Percentiles rank a stretch among this genome's conserved stretches.
These are phyloP conservation scores for Thelaira solivaga DNA, from an alignment of 2,888 invertebrate species.

Conservation along the genomic window DNA sequence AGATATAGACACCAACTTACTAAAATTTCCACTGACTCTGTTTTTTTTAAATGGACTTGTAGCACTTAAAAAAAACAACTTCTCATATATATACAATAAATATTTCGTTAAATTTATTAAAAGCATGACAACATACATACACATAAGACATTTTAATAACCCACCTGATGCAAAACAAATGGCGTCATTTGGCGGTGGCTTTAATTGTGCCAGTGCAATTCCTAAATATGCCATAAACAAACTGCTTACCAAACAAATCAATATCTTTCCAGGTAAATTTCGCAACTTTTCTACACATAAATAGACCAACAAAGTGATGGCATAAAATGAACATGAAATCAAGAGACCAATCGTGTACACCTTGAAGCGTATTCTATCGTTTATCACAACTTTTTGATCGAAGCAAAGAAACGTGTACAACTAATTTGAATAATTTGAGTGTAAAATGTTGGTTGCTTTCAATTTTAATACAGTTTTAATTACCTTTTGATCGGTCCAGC, in stretches of 20 bases:
- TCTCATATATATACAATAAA: too few species aligned
- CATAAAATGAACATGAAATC: conserved; percentile 82
- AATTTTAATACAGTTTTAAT: conserved; percentile 13
- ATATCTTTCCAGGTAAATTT: conserved; percentile 85
- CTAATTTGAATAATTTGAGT: conserved; percentile 66
- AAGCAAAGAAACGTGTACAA: conserved; percentile 75
- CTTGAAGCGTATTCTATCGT: conserved; percentile 71
- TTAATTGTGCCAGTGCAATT: conserved; percentile 80
- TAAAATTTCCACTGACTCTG: too few species aligned
- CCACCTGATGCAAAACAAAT: conserved; percentile 80
- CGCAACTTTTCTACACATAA: conserved; percentile 81
- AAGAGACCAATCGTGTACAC: conserved; percentile 77
- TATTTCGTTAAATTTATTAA: too few species aligned
- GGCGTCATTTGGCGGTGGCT: conserved; percentile 73
- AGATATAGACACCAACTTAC: too few species aligned
- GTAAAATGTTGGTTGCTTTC: conserved; percentile 17
- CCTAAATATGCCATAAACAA: conserved; percentile 82
- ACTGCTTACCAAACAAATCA: conserved; percentile 84
- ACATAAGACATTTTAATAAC: conserved; percentile 54
- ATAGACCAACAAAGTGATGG: conserved; percentile 83
- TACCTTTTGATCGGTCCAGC: conserved; percentile 69
- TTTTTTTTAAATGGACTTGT: too few species aligned
- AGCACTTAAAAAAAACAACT: too few species aligned
- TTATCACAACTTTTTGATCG: conserved; percentile 71
- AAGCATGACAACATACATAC: too few species aligned